Evolutionary conservation across 2,888 invertebrate genomes (phyloP).

Genomic region (Calameuta idolon): DNA sequence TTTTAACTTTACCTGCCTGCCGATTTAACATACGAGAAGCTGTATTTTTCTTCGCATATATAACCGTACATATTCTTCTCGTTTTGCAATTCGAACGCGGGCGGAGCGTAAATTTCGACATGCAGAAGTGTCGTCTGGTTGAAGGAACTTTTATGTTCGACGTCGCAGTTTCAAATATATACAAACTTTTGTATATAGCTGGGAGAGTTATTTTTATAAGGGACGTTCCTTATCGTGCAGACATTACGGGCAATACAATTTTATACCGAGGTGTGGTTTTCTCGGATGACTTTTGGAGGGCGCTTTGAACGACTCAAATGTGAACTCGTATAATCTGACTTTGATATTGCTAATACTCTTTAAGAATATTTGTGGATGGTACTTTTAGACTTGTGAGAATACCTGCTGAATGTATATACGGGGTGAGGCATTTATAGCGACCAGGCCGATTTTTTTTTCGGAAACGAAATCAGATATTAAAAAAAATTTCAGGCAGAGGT

Average conservation of each 20-base stretch:
- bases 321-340: not conserved
- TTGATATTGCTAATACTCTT: not conserved
- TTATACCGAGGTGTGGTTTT: not conserved
- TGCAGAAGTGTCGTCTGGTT: not conserved
- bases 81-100: not conserved
- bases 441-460: no score
- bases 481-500: no score
- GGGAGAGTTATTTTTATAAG: no score
- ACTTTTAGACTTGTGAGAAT: not conserved
- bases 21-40: not conserved
- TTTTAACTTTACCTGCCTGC: not conserved
- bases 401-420: not conserved
- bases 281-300: not conserved
- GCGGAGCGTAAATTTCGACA: not conserved
- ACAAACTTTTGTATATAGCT: not conserved
- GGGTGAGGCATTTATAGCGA: no score
- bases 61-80: not conserved
- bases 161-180: not conserved
- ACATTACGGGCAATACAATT: not conserved
- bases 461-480: no score
- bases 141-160: not conserved
- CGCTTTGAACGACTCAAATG: not conserved
- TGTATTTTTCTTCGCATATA: not conserved
- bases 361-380: not conserved
- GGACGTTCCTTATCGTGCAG: not conserved